Conservation (phyloP, 2,888 invertebrate species). For the Minunthozetes semirufus region DNA sequence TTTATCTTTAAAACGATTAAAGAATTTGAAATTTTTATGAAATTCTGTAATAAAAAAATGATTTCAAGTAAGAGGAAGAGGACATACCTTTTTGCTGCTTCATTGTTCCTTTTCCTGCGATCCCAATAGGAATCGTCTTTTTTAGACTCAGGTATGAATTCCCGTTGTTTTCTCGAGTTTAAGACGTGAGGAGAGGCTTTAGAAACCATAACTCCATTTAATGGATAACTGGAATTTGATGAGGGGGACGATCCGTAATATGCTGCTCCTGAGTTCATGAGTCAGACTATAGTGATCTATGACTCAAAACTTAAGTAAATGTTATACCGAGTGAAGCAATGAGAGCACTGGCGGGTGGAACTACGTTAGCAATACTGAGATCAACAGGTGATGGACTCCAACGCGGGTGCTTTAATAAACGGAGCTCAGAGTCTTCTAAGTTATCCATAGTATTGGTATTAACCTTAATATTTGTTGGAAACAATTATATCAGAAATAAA, state of each 20-base stretch:
- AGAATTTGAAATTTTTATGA: too few relatives aligned
- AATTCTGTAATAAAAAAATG: too few relatives aligned
- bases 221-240: not conserved
- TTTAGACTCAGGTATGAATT: constrained; percentile 92
- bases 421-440: constrained; percentile 16
- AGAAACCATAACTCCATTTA: constrained; percentile 26
- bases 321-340: constrained; percentile 25
- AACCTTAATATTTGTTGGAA: constrained; percentile 22
- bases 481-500: constrained; percentile 4
- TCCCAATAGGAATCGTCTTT: constrained; percentile 98
- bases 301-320: not conserved
- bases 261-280: constrained; percentile 21
- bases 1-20: too few relatives aligned
- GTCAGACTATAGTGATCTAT: not conserved
- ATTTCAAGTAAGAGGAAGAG: not conserved
- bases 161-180: constrained; percentile 70
- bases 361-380: constrained; percentile 28
- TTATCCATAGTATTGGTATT: constrained; percentile 27
- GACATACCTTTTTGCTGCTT: constrained; percentile 73
- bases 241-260: constrained; percentile 1
- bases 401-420: constrained; percentile 23
- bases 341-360: constrained; percentile 23
- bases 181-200: constrained; percentile 12
- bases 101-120: constrained; percentile 87
- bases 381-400: constrained; percentile 36